phyloP scores from a whole-genome alignment of 64 coral and sea anemone species.

The Montipora foliosa region DNA sequence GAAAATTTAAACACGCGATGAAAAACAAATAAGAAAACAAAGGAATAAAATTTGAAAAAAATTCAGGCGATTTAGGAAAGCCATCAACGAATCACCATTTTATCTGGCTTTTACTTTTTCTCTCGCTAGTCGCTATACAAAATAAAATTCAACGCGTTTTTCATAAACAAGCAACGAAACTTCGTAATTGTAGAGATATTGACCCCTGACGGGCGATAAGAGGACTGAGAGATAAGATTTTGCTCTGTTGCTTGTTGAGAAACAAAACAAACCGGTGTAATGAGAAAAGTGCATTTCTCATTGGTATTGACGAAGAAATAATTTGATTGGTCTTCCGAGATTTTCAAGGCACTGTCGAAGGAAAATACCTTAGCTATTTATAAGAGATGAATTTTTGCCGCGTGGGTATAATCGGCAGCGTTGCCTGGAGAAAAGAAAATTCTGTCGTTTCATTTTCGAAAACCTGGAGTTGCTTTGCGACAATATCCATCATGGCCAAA shows the following conservation, averaged over 20 bases:
- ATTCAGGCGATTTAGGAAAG: not conserved
- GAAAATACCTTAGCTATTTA: not conserved
- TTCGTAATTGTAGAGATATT: slow-evolving; percentile 1
- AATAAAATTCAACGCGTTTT: not conserved
- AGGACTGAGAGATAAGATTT: not conserved
- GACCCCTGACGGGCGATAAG: not conserved
- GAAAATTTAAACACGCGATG: not conserved
- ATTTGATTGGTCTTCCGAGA: not conserved
- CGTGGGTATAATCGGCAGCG: no score
- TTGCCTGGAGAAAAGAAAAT: no score
- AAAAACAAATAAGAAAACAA: not conserved
- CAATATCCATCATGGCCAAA: no score
- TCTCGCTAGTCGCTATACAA: not conserved
- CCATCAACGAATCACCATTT: not conserved
- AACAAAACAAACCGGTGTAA: not conserved
- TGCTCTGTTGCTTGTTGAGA: not conserved
- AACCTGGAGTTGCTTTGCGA: no score
- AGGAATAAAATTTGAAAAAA: not conserved
- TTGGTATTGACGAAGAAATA: not conserved
- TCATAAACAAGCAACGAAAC: not conserved
- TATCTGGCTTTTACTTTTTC: not conserved
- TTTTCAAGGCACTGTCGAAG: not conserved
- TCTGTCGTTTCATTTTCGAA: no score
- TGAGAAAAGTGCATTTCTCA: not conserved
- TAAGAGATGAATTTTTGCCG: no score